Evolutionary conservation across 2,888 invertebrate species (phyloP), one percentile per base, ranked within the genome.

Genomic region (Drosophila buzzatii): DNA sequence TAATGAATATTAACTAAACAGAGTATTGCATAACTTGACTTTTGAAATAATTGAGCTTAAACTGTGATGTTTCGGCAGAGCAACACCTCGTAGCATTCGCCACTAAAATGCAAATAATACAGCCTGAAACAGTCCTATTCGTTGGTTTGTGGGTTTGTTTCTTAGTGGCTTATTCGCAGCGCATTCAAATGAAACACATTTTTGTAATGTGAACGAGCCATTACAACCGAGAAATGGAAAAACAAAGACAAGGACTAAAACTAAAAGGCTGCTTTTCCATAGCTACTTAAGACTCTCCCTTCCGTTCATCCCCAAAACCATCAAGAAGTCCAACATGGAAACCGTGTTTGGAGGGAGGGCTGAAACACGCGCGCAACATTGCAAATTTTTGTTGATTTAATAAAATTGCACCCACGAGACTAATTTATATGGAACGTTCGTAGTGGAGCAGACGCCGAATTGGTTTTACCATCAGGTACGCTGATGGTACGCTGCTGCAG

Each of bases 311-410:
- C 51, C 18, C 12, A 33, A 14, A 14, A 12, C 8, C 14, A 20
- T 49, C 56, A 72, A 65, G 55, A 53, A 61, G 59, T 68, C 72
- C 59, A 69, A 65, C 57, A 49, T 58, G 45, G 33, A 41, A 35
- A 27, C 35, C 23, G 41, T 20, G 58, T 41, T n/a, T 27, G 39
- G 14, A 49, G 81, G 39, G 14, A 49, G 81, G 65, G 71, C 76
- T 69, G 69, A 58, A 86, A 77, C 64, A 73, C 37, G 68, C 64
- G 51, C 72, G 64, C 55, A 86, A 90, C 89, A 90, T 92, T 91
- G 92, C 92, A 90, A 92, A 91, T 91, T 92, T 90, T 86, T 87
- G 92, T 92, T 92, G 92, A 92, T 92, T 92, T 92, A 92, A 92
- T 92, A 90, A 92, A 91, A 92, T 92, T 86, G 87, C 88, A 90